Conservation (phyloP, 2,888 invertebrate species). For the Amphiduros pacificus region DNA sequence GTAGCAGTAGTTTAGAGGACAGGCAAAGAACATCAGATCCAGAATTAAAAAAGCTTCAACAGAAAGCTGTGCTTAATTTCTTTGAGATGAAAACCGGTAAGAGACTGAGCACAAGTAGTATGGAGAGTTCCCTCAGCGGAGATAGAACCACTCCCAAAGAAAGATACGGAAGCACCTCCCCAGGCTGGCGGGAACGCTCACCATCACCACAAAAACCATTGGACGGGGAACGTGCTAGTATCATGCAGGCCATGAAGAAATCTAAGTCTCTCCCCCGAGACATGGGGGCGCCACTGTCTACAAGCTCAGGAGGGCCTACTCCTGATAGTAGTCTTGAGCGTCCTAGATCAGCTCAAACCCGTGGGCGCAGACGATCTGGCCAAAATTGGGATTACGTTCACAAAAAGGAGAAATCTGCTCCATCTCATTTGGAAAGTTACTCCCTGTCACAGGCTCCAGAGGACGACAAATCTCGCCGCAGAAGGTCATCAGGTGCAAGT, state of each 20-base stretch:
- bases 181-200: constrained; percentile 2
- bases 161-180: constrained; percentile 1
- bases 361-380: no score
- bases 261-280: constrained; percentile 16
- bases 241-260: neutral
- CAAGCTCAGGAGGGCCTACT: neutral
- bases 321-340: no score
- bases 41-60: constrained; percentile 79
- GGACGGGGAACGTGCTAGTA: neutral
- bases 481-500: no score
- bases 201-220: constrained; percentile 8
- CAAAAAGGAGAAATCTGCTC: no score
- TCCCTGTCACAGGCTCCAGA: no score
- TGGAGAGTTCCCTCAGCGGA: constrained; percentile 10
- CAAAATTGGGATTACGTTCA: no score
- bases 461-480: no score
- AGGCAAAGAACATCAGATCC: constrained; percentile 60
- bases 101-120: constrained; percentile 25
- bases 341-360: no score
- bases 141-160: neutral
- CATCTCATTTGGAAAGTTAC: no score
- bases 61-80: constrained; percentile 75
- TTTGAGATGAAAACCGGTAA: constrained; percentile 71
- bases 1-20: constrained; percentile 14
- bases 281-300: neutral